Evolutionary conservation across 1,140 invertebrate species (phyloP).

Genomic region (Panulirus ornatus): DNA sequence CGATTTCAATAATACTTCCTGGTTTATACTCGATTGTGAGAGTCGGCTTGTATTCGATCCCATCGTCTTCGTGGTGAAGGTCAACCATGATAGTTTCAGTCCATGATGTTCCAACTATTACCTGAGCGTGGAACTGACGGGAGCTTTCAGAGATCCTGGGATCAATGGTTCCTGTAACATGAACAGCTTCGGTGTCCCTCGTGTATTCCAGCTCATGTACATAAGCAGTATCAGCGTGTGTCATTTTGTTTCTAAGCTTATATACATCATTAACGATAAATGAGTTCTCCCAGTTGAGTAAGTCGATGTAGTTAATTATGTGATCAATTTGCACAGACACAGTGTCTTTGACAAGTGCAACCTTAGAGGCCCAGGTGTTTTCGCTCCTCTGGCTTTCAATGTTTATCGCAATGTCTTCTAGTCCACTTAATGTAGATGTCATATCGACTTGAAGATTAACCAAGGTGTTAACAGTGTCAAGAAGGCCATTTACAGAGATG

Average conservation of each 20-base stretch:
- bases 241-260: slow-evolving; percentile 40
- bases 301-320: slow-evolving; percentile 14
- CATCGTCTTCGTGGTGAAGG: slow-evolving; percentile 32
- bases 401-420: slow-evolving; percentile 42
- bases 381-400: slow-evolving; percentile 28
- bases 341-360: neutral
- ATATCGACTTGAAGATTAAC: slow-evolving; percentile 30
- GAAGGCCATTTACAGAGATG: slow-evolving; percentile 27
- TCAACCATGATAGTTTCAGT: slow-evolving; percentile 19
- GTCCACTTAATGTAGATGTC: slow-evolving; percentile 34
- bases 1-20: neutral
- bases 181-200: neutral
- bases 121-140: slow-evolving; percentile 17
- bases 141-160: slow-evolving; percentile 8
- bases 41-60: neutral
- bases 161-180: neutral
- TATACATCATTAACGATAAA: slow-evolving; percentile 21
- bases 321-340: slow-evolving; percentile 13
- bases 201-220: slow-evolving; percentile 16
- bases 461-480: slow-evolving; percentile 5
- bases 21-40: slow-evolving; percentile 44
- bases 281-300: slow-evolving; percentile 51
- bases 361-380: slow-evolving; percentile 24
- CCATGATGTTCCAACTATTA: slow-evolving; percentile 29
- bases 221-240: slow-evolving; percentile 13